phyloP scores from a whole-genome alignment of 2,113 vertebrate species.

The Apaloderma vittatum region DNA sequence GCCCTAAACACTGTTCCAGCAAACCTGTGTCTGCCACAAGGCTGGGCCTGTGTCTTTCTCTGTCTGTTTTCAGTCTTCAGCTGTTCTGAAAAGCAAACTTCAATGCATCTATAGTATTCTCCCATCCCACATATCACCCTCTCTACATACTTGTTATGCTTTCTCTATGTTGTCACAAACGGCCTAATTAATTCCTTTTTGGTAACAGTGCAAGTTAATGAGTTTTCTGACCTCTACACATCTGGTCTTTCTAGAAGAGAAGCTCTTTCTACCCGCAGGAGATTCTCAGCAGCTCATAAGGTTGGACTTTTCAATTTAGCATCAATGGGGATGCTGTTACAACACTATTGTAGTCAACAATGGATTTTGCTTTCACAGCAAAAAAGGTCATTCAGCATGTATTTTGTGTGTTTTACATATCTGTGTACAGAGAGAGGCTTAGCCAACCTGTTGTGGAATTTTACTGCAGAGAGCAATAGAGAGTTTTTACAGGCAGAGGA shows the following conservation, averaged over 20 bases:
- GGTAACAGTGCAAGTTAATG: not conserved
- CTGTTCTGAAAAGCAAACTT: not conserved
- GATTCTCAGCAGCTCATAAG: not conserved
- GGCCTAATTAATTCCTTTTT: not conserved
- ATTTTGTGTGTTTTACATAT: not conserved
- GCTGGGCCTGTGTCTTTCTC: not conserved
- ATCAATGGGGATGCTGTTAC: not conserved
- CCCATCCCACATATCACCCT: not conserved
- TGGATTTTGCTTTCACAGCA: not conserved
- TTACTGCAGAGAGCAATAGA: not conserved
- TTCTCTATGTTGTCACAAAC: not conserved
- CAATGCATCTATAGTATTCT: not conserved
- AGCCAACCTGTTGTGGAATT: not conserved
- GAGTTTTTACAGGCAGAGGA: not conserved
- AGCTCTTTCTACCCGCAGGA: not conserved
- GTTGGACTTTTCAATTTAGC: not conserved
- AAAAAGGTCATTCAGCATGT: not conserved
- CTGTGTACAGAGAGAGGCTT: not conserved
- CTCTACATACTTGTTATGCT: not conserved
- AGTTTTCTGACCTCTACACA: not conserved
- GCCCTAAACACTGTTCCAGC: not conserved
- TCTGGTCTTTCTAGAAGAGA: not conserved
- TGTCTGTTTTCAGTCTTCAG: not conserved
- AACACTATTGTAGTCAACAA: not conserved
- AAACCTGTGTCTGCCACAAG: not conserved